Evolutionary conservation across 2,888 invertebrate genomes (phyloP).

Genomic region (Thelaira solivaga): DNA sequence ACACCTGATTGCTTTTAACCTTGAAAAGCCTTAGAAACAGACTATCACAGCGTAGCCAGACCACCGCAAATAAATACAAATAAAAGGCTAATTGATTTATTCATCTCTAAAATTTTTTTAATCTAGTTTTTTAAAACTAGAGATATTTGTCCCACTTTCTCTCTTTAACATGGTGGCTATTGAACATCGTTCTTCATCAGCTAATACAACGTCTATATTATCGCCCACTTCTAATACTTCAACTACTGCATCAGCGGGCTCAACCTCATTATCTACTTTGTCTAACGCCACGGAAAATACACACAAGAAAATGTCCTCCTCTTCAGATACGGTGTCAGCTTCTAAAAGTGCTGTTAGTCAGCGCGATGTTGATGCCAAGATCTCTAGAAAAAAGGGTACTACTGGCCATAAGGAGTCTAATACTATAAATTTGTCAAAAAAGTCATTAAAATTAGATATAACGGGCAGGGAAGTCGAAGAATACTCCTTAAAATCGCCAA

Average conservation of each 20-base stretch:
- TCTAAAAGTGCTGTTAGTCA: constrained; percentile 80
- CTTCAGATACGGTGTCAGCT: constrained; percentile 43
- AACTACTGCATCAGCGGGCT: constrained; percentile 62
- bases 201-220: constrained; percentile 59
- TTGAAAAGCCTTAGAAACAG: constrained; percentile 67
- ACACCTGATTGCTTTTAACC: constrained; percentile 34
- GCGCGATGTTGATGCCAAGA: constrained; percentile 80
- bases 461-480: constrained; percentile 73
- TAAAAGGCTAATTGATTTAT: too few relatives aligned
- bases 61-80: constrained; percentile 69
- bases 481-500: constrained; percentile 74
- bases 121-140: not conserved
- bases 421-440: constrained; percentile 72
- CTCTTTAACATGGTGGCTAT: constrained; percentile 72
- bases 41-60: constrained; percentile 70
- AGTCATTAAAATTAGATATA: constrained; percentile 75
- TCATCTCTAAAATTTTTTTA: not conserved
- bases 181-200: constrained; percentile 69
- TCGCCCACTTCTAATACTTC: constrained; percentile 64
- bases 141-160: constrained; percentile 15
- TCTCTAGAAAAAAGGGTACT: constrained; percentile 72
- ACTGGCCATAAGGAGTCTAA: constrained; percentile 65
- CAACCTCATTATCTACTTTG: constrained; percentile 56
- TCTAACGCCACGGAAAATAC: constrained; percentile 35
- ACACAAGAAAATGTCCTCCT: constrained; percentile 48